Base-by-base conservation (phyloP, 1,140 invertebrate species). In the Zaprionus davidi region DNA sequence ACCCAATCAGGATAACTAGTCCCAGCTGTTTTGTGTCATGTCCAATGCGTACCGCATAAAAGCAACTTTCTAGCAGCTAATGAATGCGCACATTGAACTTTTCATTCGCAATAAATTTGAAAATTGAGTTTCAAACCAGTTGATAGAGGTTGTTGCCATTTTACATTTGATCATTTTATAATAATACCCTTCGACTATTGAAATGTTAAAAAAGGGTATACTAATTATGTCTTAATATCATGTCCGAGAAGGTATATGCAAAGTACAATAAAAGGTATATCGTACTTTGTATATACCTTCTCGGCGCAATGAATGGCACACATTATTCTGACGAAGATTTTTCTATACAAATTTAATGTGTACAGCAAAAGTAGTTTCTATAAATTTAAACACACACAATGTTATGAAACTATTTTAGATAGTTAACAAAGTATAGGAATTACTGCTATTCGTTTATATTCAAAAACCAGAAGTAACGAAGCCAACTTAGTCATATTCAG, bases 401-500 rank as follows among this genome's bases (percentile, higher is more conserved):
- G 28, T 31, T 31, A 31, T 7, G 1, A 31, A 31, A 34, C 31
- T 34, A 9, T 34, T 34, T 11, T 1, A 11, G 3, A 34, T 34
- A 34, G 9, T 9, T 11, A 34, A 34, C 9, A 34, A 34, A 34
- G 9, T 34, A n/a, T n/a, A n/a, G n/a, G n/a, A n/a, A n/a, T n/a
- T n/a, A n/a, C n/a, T n/a, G n/a, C n/a, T n/a, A n/a, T n/a, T n/a
- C 13, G n/a, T 41, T 41, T 15, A 7, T 44, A 17, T 9, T 17
- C 3, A 34, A 9, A 34, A 34, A 34, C 31, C 31, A 34, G 9
- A 11, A 4, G 20, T 51, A 22, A 22, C 15, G n/a, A 64, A 64
- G 60, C 57, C 67, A 64, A 46, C 20, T 94, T 93, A 98, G 92
- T 99, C 98, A 90, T 97, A 99, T 93, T 99, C 98, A 0, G 98